Evolutionary conservation across 2,888 invertebrate genomes (phyloP), one percentile per base, ranked within the genome.

Genomic region (Malachius bipustulatus): DNA sequence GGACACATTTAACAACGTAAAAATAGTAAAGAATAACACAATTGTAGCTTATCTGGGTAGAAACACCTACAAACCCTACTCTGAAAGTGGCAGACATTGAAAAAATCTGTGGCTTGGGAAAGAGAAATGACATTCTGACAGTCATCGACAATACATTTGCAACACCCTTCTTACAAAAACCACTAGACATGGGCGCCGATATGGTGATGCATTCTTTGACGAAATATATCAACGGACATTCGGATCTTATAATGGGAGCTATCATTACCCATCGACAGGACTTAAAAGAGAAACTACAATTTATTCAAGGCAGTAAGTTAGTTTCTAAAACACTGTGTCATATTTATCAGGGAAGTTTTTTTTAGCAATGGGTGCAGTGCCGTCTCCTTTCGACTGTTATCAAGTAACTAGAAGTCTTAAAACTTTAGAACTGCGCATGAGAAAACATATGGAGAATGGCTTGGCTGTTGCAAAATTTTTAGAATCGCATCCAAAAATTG

Each of bases 181-280:
- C 97, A 1, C 61, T 98, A 35, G 76, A 80, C 14, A 69, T 93
- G 19, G 97, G 96, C 1, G 94, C 89, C 1, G 94, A 98, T 60
- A 66, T 96, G 34, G 82, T 80, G 2, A 66, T 88, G 49, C 93
- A 96, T 62, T 97, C 97, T 0, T 56, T 94, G 36, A 93, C 94
- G 0, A 97, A 98, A 64, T 98, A 96, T 58, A 87, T 98, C 78
- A 98, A 98, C 62, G 97, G 97, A 1, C 97, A 98, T 63, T 81
- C 88, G 1, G 97, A 98, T 65, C 84, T 93, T 12, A 77, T 97
- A 4, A 97, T 97, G 97, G 97, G 97, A 2, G 82, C 85, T n/a
- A 75, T 81, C 4, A 67, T 84, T 16, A 73, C 82, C 3, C 88
- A 77, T 47, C 70, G 76, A 47, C 75, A 82, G 27, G 73, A 73